Evolutionary conservation across 2,888 invertebrate species (phyloP).

Genomic region (Tillus elongatus): DNA sequence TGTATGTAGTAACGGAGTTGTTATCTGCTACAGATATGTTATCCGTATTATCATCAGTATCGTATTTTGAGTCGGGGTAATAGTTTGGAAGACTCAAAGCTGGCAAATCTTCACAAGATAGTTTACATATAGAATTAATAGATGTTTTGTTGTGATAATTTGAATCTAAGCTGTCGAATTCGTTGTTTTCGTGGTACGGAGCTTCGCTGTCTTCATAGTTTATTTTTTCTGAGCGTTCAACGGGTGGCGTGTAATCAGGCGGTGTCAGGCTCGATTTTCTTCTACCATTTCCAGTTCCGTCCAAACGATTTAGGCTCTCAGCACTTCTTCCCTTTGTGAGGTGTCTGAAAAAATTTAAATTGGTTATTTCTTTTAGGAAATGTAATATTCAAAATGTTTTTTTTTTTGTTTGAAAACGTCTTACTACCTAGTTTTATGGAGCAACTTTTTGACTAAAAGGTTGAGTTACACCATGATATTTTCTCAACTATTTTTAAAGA

Average conservation of each 20-base stretch:
- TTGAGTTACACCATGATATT: too few relatives aligned
- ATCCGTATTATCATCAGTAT: conserved; percentile 43
- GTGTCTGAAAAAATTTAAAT: conserved; percentile 25
- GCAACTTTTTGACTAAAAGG: too few relatives aligned
- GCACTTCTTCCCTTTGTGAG: conserved; percentile 27
- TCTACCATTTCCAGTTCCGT: conserved; percentile 12
- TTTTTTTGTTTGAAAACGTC: too few relatives aligned
- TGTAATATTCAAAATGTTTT: too few relatives aligned
- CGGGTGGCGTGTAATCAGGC: conserved; percentile 28
- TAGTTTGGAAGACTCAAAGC: conserved; percentile 39
- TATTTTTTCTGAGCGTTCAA: too few relatives aligned
- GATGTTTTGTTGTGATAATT: too few relatives aligned
- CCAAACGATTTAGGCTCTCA: conserved; percentile 26
- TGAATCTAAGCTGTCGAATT: conserved; percentile 49
- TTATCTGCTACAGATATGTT: conserved; percentile 41
- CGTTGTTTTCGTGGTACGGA: conserved; percentile 18
- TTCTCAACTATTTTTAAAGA: too few relatives aligned
- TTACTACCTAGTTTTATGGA: too few relatives aligned
- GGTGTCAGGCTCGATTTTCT: conserved; percentile 24
- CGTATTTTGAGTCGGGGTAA: conserved; percentile 42
- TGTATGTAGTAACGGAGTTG: conserved; percentile 35
- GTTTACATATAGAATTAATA: too few relatives aligned
- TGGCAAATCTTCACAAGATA: conserved; percentile 11
- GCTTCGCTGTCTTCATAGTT: conserved; percentile 19
- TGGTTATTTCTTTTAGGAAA: too few relatives aligned